Evolutionary conservation across 2,888 invertebrate species (phyloP), one percentile per base, ranked within the genome.

Genomic region (Scaptomyza reducta): DNA sequence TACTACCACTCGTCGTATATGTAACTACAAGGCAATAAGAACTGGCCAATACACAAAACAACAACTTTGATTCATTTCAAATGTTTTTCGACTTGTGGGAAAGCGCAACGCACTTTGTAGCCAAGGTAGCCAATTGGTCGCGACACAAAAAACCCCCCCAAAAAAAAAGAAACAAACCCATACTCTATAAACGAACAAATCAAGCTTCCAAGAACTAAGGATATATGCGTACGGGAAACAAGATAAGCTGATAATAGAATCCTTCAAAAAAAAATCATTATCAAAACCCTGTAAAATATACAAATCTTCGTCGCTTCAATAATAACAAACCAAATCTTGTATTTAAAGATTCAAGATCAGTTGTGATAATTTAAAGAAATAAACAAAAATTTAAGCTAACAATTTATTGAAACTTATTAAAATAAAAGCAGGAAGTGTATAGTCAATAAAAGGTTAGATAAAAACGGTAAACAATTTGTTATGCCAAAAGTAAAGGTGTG

Each of bases 21-120:
- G 72, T 56, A 74, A 76, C 72, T 74, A 68, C 74, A 77, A 74
- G 74, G 74, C 73, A 74, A 78, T 70, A 87, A 82, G 82, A 82
- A 87, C 79, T 70, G 76, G 65, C 50, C 62, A 72, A 70, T 58
- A 64, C 74, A 70, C 38, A 38, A 14, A 46, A 44, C 64, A 56
- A 40, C 54, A 62, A 41, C 75, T 55, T 81, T 70, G 79, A 81
- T 75, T 84, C 83, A 81, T 65, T 80, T 70, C 61, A 73, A 68
- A 47, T 65, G 70, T 29, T 72, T 42, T 1, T 40, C 16, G 27
- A 53, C 35, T 77, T 70, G 85, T 81, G 81, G 87, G 87, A 87
- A 81, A 81, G 72, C 81, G 53, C 14, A 50, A 38, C 38, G 38
- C 27, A n/a, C 16, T 16, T 40, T 16, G 22, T 22, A 3, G 22